Evolutionary conservation across 2,888 invertebrate species (phyloP), one percentile per base, ranked within the genome.

Genomic region (Drosophila algonquin): DNA sequence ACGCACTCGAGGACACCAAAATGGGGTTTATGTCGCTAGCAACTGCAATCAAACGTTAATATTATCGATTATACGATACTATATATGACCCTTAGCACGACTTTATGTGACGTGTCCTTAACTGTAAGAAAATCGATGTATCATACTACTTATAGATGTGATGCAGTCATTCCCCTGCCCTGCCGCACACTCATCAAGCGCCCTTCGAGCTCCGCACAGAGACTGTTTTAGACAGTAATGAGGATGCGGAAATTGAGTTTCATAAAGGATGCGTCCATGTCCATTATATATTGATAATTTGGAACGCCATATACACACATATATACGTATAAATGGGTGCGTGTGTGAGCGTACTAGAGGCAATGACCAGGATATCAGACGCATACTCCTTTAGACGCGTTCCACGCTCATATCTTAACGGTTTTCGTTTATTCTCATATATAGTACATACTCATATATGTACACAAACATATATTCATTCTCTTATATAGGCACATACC

Each of bases 181-280:
- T n/a, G n/a, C n/a, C n/a, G 32, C 32, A 35, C 10, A 35, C 32
- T 32, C 32, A 10, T 32, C 18, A 45, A 16, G 35, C 14, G 0
- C 6, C 76, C 59, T 53, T 55, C 53, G 27, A 8, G 27, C 63
- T 51, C 67, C 24, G 47, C 70, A 70, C 52, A 18, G 62, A 47
- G 48, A 48, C 57, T 63, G 30, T 24, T 45, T 46, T 62, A 59
- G 63, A 63, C 63, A 54, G 58, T 32, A 52, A 73, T 75, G 71
- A 80, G 76, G 65, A 70, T 67, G 75, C 73, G 81, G 80, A 80
- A 80, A 84, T 80, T 79, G 77, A 85, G 79, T 85, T 85, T 81
- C 80, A 84, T 84, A 84, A 84, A 84, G 76, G 77, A 81, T 84
- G 79, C 76, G 79, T 79, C 76, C 77, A 76, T 80, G 75, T 75